Conservation (phyloP, 2,113 vertebrate species). For the Scophthalmus maximus region DNA sequence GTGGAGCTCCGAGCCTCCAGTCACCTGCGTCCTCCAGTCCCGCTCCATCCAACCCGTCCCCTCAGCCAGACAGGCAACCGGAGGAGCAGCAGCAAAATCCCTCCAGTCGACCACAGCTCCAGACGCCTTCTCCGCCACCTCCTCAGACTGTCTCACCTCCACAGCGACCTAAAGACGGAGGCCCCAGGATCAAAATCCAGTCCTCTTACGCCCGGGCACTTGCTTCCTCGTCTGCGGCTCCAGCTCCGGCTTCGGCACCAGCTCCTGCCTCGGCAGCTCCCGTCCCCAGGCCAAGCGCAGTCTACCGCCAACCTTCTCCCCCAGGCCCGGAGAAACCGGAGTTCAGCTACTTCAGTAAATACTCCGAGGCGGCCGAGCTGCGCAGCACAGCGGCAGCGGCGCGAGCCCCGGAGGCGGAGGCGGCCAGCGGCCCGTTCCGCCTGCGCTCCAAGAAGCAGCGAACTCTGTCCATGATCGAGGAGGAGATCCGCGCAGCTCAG, state of each 20-base stretch:
- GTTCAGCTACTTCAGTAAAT: slow-evolving; percentile 97
- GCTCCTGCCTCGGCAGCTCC: slow-evolving; percentile 70
- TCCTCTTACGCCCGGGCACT: slow-evolving; percentile 76
- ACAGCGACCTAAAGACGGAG: slow-evolving; percentile 84
- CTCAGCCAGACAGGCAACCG: slow-evolving; percentile 45
- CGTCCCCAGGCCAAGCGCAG: slow-evolving; percentile 68
- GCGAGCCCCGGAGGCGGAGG: slow-evolving; percentile 87
- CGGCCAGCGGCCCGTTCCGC: slow-evolving; percentile 90
- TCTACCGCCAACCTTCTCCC: slow-evolving; percentile 82
- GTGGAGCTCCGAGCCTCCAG: slow-evolving; percentile 51
- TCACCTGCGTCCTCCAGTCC: slow-evolving; percentile 64
- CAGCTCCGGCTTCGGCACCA: slow-evolving; percentile 42
- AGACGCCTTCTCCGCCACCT: slow-evolving; percentile 60
- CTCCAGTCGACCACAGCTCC: slow-evolving; percentile 56
- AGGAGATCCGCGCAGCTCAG: slow-evolving; percentile 97
- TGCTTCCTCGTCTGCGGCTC: slow-evolving; percentile 46
- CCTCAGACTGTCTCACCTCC: slow-evolving; percentile 70
- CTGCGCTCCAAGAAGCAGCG: slow-evolving; percentile 94
- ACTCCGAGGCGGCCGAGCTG: slow-evolving; percentile 94
- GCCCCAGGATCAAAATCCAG: slow-evolving; percentile 79
- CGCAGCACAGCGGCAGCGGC: slow-evolving; percentile 90
- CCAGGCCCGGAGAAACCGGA: slow-evolving; percentile 85
- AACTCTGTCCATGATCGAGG: slow-evolving; percentile 98
- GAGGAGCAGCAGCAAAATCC: slow-evolving; percentile 28
- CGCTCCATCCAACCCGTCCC: slow-evolving; percentile 49